Evolutionary conservation across 2,797 vertebrate species (phyloP).

Genomic region (Sebastes matsubarae): DNA sequence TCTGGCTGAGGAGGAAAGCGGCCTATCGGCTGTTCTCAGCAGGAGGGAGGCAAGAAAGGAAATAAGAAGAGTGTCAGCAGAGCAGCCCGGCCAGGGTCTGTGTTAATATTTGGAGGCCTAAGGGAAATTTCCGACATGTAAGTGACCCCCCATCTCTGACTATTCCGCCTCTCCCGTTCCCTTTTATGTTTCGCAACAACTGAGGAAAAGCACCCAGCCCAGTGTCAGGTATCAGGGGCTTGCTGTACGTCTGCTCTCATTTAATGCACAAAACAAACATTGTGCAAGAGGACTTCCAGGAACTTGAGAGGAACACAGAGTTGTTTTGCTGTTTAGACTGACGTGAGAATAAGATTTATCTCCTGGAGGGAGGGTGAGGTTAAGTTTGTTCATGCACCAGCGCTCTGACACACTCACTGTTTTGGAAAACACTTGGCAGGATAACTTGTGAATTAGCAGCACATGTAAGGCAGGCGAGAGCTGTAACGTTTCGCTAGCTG

Average conservation of each 20-base stretch:
- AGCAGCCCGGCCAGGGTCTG: background rate
- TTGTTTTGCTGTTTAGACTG: constrained; percentile 60
- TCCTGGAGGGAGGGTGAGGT: constrained; percentile 40
- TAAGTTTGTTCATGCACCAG: constrained; percentile 40
- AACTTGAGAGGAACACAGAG: constrained; percentile 58
- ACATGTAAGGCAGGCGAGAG: constrained; percentile 22
- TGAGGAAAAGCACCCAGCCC: constrained; percentile 38
- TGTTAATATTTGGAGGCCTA: constrained; percentile 29
- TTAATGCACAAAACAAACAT: constrained; percentile 69
- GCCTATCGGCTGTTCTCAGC: background rate
- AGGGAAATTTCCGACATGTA: constrained; percentile 17
- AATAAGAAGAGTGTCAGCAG: background rate
- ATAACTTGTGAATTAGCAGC: constrained; percentile 53
- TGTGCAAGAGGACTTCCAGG: constrained; percentile 76
- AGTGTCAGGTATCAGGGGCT: constrained; percentile 56
- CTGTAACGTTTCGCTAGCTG: constrained; percentile 9
- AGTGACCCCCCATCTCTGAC: constrained; percentile 16
- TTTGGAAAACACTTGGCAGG: constrained; percentile 34
- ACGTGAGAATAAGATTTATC: constrained; percentile 63
- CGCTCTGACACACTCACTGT: constrained; percentile 16
- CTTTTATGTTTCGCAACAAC: constrained; percentile 57
- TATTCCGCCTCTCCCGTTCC: constrained; percentile 6
- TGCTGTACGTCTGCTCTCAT: constrained; percentile 57
- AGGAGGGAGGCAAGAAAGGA: background rate
- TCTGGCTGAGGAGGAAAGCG: constrained; percentile 5